Conservation (phyloP, 2,113 vertebrate species). For the Oriolus oriolus region DNA sequence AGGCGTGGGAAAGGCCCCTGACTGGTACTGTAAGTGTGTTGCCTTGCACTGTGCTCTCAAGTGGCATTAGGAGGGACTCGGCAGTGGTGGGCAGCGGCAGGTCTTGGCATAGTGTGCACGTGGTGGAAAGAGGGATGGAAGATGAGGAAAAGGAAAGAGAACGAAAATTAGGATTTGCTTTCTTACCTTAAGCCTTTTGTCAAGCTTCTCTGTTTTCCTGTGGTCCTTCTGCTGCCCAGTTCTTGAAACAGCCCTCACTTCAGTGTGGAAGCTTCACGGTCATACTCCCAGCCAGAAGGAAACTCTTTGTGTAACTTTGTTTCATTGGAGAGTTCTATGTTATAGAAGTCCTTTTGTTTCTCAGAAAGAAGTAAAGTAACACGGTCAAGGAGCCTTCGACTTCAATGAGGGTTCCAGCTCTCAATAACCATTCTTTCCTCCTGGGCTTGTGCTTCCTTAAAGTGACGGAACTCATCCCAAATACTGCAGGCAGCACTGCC, state of each 20-base stretch:
- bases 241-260: neutral
- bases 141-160: neutral
- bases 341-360: neutral
- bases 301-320: neutral
- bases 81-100: neutral
- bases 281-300: neutral
- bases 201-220: neutral
- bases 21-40: neutral
- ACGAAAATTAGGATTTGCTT: neutral
- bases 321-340: neutral
- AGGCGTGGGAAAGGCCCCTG: neutral
- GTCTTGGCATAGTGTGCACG: rapidly evolving
- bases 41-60: neutral
- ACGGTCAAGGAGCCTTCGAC: neutral
- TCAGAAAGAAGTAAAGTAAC: neutral
- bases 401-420: neutral
- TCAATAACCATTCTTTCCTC: neutral
- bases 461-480: neutral
- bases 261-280: rapidly evolving
- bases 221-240: neutral
- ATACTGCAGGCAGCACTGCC: neutral
- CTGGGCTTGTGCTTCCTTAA: neutral
- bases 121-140: neutral
- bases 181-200: neutral
- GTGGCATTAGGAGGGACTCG: neutral